A percentile compares a stretch with the other conserved stretches of the same genome.
Evolutionary conservation across 2,888 invertebrate species (phyloP).

Genomic region (Microctonus aethiopoides): DNA sequence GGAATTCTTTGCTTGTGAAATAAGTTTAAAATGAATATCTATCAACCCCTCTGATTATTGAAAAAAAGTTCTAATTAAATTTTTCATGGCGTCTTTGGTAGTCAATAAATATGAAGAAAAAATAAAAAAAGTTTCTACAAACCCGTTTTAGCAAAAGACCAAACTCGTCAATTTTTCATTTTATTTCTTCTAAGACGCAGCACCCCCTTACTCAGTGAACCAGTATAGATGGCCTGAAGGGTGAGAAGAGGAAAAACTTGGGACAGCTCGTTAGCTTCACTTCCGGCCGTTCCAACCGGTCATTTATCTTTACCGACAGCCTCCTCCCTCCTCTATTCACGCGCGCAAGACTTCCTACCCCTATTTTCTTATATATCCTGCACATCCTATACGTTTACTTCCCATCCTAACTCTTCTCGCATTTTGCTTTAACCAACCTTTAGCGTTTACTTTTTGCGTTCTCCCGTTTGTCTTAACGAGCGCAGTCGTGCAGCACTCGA

Average conservation of each 20-base stretch:
- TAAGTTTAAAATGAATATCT: background rate
- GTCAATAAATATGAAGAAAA: background rate
- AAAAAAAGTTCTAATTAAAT: background rate
- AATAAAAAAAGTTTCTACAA: background rate
- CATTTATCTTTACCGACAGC: conserved; percentile 44
- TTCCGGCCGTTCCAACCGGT: conserved; percentile 32
- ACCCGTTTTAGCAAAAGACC: background rate
- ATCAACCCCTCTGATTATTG: background rate
- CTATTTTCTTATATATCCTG: background rate
- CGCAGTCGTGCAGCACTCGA: conserved; percentile 6
- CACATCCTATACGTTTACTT: background rate
- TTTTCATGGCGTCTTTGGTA: background rate
- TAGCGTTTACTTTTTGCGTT: conserved; percentile 18
- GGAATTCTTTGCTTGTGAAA: background rate
- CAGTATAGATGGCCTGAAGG: background rate
- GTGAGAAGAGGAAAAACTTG: conserved; percentile 29
- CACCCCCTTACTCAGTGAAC: background rate
- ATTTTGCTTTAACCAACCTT: conserved; percentile 24
- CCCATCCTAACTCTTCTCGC: background rate
- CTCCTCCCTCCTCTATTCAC: conserved; percentile 12
- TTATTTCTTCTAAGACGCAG: background rate
- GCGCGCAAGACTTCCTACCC: background rate
- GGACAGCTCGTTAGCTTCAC: conserved; percentile 43
- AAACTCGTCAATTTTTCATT: background rate
- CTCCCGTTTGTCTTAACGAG: conserved; percentile 38